Conservation (phyloP, 2,797 vertebrate species). For the Pelobates cultripes region DNA sequence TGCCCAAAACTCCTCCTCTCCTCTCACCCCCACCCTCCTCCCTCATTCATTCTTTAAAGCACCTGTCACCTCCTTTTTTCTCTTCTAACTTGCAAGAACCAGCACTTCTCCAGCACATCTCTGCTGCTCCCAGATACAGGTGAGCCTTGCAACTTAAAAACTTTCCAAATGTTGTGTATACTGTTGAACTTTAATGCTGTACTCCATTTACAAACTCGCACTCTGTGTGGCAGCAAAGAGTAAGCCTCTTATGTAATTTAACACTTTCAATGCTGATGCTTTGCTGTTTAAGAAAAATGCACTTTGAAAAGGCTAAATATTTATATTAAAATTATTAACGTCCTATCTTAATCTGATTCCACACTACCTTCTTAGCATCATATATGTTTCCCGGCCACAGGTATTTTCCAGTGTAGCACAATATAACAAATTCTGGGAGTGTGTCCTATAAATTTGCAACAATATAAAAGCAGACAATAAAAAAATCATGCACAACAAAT, state of each 20-base stretch:
- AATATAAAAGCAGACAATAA: no score
- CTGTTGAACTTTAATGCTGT: background rate
- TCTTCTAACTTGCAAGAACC: background rate
- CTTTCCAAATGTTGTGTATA: background rate
- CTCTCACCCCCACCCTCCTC: background rate
- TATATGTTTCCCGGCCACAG: no score
- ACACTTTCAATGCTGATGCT: background rate
- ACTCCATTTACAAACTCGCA: background rate
- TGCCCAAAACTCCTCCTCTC: slow-evolving; percentile 33
- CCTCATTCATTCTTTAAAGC: slow-evolving; percentile 33
- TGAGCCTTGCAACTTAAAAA: slow-evolving; percentile 6
- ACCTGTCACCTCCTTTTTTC: slow-evolving; percentile 22
- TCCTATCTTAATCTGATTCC: no score
- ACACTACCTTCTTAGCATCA: no score
- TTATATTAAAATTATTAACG: no score
- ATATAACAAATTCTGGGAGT: no score
- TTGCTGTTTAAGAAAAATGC: background rate
- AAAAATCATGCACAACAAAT: no score
- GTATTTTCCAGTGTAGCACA: no score
- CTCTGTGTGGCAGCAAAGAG: background rate
- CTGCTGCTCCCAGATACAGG: slow-evolving; percentile 8
- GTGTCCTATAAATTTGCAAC: no score
- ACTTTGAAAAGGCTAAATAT: no score
- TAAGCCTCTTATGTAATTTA: background rate
- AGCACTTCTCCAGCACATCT: background rate